A percentile compares a stretch with the other conserved stretches of the same genome.
Conservation (phyloP, 2,888 invertebrate species). For the Tiliacea aurago region DNA sequence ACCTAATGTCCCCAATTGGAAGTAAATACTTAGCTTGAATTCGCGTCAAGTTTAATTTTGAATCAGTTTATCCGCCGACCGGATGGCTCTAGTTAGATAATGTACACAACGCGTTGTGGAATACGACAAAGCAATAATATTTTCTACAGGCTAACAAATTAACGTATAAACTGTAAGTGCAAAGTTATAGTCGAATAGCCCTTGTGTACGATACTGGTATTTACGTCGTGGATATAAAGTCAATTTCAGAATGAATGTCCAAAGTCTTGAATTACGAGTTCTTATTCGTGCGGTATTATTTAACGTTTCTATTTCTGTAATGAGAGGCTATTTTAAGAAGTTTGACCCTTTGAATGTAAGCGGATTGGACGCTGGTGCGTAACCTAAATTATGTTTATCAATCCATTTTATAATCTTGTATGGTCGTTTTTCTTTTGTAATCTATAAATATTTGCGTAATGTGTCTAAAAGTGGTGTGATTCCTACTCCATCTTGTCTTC, state of each 20-base stretch:
- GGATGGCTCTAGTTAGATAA: constrained; percentile 58
- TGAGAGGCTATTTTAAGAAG: constrained; percentile 54
- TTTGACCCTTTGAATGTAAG: constrained; percentile 50
- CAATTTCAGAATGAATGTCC: constrained; percentile 51
- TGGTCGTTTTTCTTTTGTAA: constrained; percentile 5
- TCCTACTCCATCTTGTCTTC: constrained; percentile 1
- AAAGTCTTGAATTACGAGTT: constrained; percentile 44
- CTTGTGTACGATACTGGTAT: constrained; percentile 51
- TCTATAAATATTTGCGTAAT: neutral
- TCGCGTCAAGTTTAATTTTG: constrained; percentile 40
- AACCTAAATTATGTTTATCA: constrained; percentile 18
- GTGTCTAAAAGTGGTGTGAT: neutral
- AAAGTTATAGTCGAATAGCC: constrained; percentile 48
- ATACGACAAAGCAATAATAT: constrained; percentile 66
- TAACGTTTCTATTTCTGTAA: constrained; percentile 52
- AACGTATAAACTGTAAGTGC: constrained; percentile 49
- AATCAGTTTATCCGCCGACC: constrained; percentile 42
- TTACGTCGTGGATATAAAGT: constrained; percentile 33
- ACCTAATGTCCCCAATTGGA: constrained; percentile 37
- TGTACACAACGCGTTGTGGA: constrained; percentile 49
- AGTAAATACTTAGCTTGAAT: constrained; percentile 35
- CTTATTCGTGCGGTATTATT: constrained; percentile 57
- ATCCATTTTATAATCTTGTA: constrained; percentile 1
- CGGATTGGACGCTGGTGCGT: constrained; percentile 4
- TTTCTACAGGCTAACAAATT: constrained; percentile 56